Evolutionary conservation across 2,888 invertebrate genomes (phyloP), one percentile per base, ranked within the genome.

Genomic region (Bembecia ichneumoniformis): DNA sequence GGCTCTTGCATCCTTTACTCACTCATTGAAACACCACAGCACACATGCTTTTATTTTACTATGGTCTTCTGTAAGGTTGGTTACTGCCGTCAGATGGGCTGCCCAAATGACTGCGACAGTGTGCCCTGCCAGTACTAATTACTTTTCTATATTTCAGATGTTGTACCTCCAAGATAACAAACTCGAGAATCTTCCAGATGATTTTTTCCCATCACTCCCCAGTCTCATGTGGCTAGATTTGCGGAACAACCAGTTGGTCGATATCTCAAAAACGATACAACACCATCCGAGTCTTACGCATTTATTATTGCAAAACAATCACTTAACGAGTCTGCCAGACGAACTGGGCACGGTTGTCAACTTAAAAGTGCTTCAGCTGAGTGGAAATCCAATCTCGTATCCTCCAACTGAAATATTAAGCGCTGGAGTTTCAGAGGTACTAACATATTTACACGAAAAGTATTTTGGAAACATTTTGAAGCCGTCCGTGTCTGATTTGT

Each of bases 211-310:
- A 14, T 74, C 71, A 40, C 68, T 92, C 13, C 87, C 83, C 7
- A 76, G 74, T 60, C 77, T 93, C 1, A 88, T 86, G 66, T 93
- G 91, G 90, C 68, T 93, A 7, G 93, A 93, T 64, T 62, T 92
- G 7, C 82, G 93, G 58, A 88, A 90, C 54, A 93, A 93, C 66
- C 64, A 79, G 49, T 63, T 93, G 9, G 75, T 66, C 3, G 73
- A 70, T 11, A 69, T 93, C 48, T 92, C 93, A 1, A 71, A 63
- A 52, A 79, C 84, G 2, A 86, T 93, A 15, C 88, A 88, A 52
- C 69, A 89, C 55, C 92, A 93, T 58, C 66, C 66, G 47, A 72
- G 66, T 55, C 79, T 93, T 16, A 90, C 91, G 48, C 91, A 92
- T 52, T 68, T 93, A 49, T 74, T 93, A 15, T 67, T 93, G 34